Percentiles rank a stretch among this genome's conserved stretches.
phyloP scores from a whole-genome alignment of 2,797 vertebrate genomes.

The Mus spretus region DNA sequence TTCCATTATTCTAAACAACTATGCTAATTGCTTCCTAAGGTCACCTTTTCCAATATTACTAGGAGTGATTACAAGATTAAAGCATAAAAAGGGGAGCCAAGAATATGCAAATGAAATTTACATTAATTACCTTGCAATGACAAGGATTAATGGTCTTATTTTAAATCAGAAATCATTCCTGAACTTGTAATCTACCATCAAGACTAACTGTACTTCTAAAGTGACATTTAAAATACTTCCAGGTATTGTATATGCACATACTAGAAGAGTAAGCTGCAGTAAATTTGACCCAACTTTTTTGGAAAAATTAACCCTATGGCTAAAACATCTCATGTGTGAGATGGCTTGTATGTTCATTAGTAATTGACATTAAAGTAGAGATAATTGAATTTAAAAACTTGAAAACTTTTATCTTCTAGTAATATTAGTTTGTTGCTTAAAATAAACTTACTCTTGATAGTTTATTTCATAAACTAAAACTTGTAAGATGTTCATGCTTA shows the following conservation, averaged over 20 bases:
- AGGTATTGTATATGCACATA: background rate
- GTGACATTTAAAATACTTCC: conserved; percentile 55
- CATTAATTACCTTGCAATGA: conserved; percentile 84
- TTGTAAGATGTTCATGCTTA: conserved; percentile 38
- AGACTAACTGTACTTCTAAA: conserved; percentile 81
- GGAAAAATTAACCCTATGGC: background rate
- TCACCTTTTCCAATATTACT: conserved; percentile 82
- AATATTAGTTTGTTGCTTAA: background rate
- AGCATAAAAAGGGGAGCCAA: conserved; percentile 76
- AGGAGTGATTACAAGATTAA: conserved; percentile 84
- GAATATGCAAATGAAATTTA: conserved; percentile 86
- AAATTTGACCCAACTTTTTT: background rate
- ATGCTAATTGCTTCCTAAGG: conserved; percentile 80
- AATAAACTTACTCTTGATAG: background rate
- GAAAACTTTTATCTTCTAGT: background rate
- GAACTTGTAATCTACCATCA: conserved; percentile 75
- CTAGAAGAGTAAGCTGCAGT: background rate
- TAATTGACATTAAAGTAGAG: background rate
- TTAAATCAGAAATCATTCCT: conserved; percentile 83
- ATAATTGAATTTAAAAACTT: background rate
- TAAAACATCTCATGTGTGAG: background rate
- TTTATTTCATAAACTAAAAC: background rate
- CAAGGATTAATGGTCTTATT: conserved; percentile 86
- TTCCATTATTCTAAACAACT: conserved; percentile 81
- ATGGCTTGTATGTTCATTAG: background rate